Evolutionary conservation across 2,797 vertebrate genomes (phyloP), one percentile per base, ranked within the genome.

Genomic region (Channallabes apus): DNA sequence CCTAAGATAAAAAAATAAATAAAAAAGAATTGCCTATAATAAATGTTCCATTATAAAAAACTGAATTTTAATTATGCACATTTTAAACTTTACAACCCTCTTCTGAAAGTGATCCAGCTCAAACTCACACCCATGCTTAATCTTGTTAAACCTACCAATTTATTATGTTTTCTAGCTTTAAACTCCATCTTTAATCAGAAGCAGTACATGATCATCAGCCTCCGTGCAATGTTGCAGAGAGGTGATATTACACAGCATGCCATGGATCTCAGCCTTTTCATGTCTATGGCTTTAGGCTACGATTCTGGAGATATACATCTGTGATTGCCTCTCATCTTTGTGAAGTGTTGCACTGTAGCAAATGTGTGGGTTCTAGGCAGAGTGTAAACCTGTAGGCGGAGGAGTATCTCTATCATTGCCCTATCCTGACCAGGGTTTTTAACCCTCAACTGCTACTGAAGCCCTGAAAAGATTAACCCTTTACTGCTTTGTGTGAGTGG

Each of bases 321-420:
- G 79, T 12, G 79, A 80, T 80, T 80, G 38, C 61, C 62, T 80
- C 62, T 80, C 62, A 67, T 80, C 62, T 67, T 22, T 29, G 38
- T 80, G 79, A 80, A 80, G 79, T 80, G 79, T 65, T 80, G 79
- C 79, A 54, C 61, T 54, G 38, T 29, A 11, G 78, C 17, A 17
- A 67, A 51, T 51, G 38, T 80, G 61, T 65, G 38, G 78, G 38
- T 51, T 65, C 61, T 46, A 4, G 38, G 38, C 59, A 80, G 41
- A 67, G 61, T 29, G 62, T 65, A 67, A 80, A 38, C 78, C 41
- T 51, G 78, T 65, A 67, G 79, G 79, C 8, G 62, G 79, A 67
- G n/a, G n/a, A 80, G 62, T 65, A 80, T 67, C 38, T 80, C n/a
- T 67, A 80, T 65, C 79, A 27, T 51, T 17, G 17, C 61, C 79